A percentile compares a stretch with the other conserved stretches of the same genome.
phyloP scores from a whole-genome alignment of 2,113 vertebrate genomes.

The Pogonocichla stellata region DNA sequence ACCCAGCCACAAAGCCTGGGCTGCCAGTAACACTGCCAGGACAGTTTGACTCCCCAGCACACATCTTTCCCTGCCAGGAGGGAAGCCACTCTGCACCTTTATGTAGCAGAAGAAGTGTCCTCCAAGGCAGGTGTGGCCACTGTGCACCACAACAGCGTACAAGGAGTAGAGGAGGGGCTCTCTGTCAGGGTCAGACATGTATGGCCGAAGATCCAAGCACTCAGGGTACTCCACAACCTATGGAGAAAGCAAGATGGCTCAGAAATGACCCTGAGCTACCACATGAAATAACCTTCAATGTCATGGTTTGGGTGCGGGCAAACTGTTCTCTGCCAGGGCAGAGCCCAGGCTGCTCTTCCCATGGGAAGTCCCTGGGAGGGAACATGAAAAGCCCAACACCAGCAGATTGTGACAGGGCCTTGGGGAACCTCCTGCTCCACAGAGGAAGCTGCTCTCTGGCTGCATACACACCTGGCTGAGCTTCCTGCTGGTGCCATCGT shows the following conservation, averaged over 20 bases:
- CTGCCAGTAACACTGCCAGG: not conserved
- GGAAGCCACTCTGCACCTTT: not conserved
- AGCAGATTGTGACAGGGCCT: not conserved
- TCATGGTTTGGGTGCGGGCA: not conserved
- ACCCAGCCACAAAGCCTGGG: not conserved
- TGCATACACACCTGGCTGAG: not conserved
- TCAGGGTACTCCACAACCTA: not conserved
- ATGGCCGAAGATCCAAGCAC: not conserved
- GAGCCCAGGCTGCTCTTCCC: not conserved
- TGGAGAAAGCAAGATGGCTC: not conserved
- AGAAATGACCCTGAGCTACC: not conserved
- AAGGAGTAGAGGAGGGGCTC: not conserved
- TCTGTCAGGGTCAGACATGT: not conserved
- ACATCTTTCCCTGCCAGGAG: not conserved
- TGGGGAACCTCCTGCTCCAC: not conserved
- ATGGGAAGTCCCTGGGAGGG: not conserved
- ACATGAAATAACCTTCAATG: not conserved
- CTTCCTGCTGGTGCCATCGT: not conserved
- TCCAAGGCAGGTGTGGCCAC: not conserved
- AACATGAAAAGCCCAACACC: accelerated
- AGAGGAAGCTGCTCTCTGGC: not conserved
- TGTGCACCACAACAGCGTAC: not conserved
- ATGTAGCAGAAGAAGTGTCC: not conserved
- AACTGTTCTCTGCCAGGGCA: not conserved
- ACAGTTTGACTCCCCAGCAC: not conserved